Conservation (phyloP, 1,140 invertebrate genomes). For the Physella acuta region DNA sequence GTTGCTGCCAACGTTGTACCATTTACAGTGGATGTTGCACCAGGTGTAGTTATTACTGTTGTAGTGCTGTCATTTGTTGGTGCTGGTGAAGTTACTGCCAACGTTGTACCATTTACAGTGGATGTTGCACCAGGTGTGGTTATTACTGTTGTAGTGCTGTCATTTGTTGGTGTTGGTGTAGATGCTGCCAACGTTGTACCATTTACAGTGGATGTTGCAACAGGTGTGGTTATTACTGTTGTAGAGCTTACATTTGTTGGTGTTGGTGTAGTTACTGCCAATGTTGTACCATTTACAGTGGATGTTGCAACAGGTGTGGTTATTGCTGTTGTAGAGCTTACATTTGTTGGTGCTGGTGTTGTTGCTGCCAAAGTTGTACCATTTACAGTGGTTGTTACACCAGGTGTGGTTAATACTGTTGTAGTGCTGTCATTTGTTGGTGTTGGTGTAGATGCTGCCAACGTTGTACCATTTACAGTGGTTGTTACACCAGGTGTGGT, state of each 20-base stretch:
- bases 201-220: not conserved
- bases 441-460: not conserved
- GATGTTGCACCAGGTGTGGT: not conserved
- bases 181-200: not conserved
- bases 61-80: not conserved
- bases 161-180: constrained; percentile 11
- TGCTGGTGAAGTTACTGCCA: not conserved
- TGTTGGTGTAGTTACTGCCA: constrained; percentile 6
- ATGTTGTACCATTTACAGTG: constrained; percentile 2
- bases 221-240: not conserved
- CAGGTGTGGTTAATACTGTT: not conserved
- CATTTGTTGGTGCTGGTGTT: constrained; percentile 10
- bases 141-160: constrained; percentile 5
- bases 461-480: not conserved
- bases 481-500: not conserved
- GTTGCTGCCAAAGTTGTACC: constrained; percentile 1
- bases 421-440: not conserved
- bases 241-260: not conserved
- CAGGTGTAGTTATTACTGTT: not conserved
- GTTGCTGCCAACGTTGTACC: not conserved
- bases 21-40: not conserved
- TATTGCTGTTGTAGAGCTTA: not conserved
- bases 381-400: not conserved
- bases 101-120: too few species aligned
- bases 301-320: not conserved